phyloP scores from a whole-genome alignment of 2,797 vertebrate species.

The Ctenosaura bakeri region DNA sequence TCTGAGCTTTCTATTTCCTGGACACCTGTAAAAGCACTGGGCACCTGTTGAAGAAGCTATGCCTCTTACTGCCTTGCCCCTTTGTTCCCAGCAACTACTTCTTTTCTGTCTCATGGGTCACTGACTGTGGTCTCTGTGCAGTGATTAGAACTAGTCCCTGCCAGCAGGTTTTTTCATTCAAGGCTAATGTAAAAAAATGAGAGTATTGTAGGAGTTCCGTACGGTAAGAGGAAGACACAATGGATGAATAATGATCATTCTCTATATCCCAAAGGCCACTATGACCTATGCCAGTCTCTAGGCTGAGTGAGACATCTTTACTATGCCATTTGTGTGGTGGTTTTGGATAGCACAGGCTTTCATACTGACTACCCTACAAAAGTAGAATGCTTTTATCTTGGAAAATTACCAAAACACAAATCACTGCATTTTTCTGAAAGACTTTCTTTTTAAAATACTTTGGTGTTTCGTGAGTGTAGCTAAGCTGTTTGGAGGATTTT shows the following conservation, averaged over 20 bases:
- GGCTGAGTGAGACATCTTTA: not conserved
- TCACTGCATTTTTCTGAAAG: not conserved
- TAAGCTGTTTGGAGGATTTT: not conserved
- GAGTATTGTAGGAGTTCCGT: not conserved
- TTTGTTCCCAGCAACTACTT: not conserved
- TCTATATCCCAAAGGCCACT: not conserved
- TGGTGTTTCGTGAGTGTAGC: not conserved
- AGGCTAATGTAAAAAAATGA: not conserved
- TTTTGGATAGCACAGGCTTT: not conserved
- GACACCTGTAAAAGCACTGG: not conserved
- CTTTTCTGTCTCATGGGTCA: not conserved
- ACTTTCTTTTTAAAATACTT: not conserved
- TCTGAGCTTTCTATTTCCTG: not conserved
- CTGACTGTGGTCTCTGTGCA: not conserved
- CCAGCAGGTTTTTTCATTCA: not conserved
- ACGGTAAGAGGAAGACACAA: not conserved
- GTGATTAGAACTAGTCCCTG: not conserved
- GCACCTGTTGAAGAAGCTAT: not conserved
- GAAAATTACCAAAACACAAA: not conserved
- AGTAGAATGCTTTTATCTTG: not conserved
- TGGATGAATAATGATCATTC: not conserved
- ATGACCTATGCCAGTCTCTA: not conserved
- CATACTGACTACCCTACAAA: not conserved
- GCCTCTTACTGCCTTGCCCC: not conserved
- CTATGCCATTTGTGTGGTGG: not conserved